phyloP scores from a whole-genome alignment of 2,797 vertebrate genomes.

The Perodicticus potto region DNA sequence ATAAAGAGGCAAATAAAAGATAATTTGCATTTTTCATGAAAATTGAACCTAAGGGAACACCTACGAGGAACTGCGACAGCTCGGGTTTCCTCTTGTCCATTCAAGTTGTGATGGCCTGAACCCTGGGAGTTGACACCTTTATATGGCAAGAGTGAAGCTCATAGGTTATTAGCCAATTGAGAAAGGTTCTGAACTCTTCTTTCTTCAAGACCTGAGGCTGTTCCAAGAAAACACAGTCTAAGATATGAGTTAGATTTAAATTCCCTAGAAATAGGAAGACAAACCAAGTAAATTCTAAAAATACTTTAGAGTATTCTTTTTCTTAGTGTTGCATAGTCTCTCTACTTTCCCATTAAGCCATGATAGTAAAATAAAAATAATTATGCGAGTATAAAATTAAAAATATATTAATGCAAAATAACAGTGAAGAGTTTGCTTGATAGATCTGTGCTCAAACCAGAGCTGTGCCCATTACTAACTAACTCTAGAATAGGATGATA shows the following conservation, averaged over 20 bases:
- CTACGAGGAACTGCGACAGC: neutral
- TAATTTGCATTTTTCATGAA: neutral
- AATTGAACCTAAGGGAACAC: neutral
- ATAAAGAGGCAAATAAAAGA: neutral
- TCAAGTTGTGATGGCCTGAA: neutral
- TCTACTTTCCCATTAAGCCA: neutral
- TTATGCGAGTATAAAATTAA: slow-evolving; percentile 17
- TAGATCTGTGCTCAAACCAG: neutral
- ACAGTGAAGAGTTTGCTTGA: neutral
- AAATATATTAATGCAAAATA: slow-evolving; percentile 24
- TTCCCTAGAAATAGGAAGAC: slow-evolving; percentile 6
- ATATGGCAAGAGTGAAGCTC: neutral
- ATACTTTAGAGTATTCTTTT: neutral
- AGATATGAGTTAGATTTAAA: slow-evolving; percentile 21
- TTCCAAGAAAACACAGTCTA: neutral
- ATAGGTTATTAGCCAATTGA: neutral
- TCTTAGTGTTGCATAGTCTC: neutral
- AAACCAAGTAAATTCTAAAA: slow-evolving; percentile 22
- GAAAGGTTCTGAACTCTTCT: neutral
- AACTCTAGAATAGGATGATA: neutral
- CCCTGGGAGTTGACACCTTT: neutral
- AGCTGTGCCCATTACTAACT: neutral
- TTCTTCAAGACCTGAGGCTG: neutral
- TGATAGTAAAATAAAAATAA: slow-evolving; percentile 27
- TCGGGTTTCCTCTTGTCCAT: neutral